Evolutionary conservation across 2,113 vertebrate species (phyloP).

Genomic region (Rhadina sibilatrix): DNA sequence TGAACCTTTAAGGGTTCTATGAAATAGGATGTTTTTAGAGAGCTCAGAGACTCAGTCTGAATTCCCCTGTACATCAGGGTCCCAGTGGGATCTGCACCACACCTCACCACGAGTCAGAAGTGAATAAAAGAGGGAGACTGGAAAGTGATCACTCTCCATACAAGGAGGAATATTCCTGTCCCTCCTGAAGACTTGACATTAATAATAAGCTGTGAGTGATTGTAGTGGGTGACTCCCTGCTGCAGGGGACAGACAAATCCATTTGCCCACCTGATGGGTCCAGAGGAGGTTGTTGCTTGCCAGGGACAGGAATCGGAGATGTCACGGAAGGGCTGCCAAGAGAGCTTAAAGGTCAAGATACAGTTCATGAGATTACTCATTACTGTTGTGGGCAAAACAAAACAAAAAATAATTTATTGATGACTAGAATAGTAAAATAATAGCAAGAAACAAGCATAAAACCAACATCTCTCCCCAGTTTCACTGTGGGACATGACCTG

Average conservation of each 20-base stretch:
- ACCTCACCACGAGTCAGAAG: neutral
- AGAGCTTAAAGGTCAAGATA: neutral
- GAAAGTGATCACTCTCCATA: neutral
- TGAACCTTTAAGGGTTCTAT: neutral
- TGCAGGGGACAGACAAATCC: neutral
- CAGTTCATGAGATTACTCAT: neutral
- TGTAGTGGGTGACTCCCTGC: neutral
- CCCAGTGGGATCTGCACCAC: neutral
- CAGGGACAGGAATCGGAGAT: neutral
- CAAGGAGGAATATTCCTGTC: neutral
- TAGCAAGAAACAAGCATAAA: neutral
- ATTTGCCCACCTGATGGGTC: neutral
- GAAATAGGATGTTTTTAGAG: neutral
- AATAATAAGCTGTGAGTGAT: neutral
- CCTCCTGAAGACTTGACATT: neutral
- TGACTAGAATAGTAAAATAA: neutral
- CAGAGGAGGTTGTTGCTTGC: neutral
- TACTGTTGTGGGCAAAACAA: neutral
- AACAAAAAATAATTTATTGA: neutral
- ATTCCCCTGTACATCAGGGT: neutral
- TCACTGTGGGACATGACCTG: neutral
- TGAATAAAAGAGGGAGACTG: neutral
- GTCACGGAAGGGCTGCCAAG: neutral
- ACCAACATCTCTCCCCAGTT: neutral
- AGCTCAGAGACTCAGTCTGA: neutral